Evolutionary conservation across 2,888 invertebrate genomes (phyloP), one percentile per base, ranked within the genome.

Genomic region (Capitulum mitella): DNA sequence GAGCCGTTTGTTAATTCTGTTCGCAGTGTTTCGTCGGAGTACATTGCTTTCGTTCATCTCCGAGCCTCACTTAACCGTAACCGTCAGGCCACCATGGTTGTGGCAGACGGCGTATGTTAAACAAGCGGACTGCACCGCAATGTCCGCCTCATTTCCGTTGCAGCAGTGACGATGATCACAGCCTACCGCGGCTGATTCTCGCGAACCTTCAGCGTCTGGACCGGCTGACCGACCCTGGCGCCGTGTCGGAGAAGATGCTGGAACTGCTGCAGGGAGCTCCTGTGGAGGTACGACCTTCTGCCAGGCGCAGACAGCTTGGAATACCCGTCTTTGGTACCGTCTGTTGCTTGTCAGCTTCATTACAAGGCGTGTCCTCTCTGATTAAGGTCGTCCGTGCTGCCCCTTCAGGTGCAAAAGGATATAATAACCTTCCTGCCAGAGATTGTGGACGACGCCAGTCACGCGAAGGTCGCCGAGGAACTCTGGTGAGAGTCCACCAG

Each of bases 201-300:
- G 80, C 81, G 29, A 81, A 82, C 78, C 79, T 82, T 12, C 80
- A 79, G n/a, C 82, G 82, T 80, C 70, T 82, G 54, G 81, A 82
- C 58, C 51, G 77, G 29, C 79, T 82, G 6, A 78, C 80, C 29
- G 80, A 82, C 37, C 48, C 81, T 1, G 78, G 79, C 34, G 77
- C 77, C 1, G 79, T 82, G 34, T 78, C 82, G 34, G 80, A 81
- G 40, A 82, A 80, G 32, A 78, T 82, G 32, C 78, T 82, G 22
- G 81, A 82, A 48, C 77, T 82, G 12, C 77, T 82, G 16, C 77
- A 81, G 32, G 80, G 80, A 22, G 79, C 82, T 43, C 81, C 82
- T 22, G 34, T 78, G 16, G 78, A 85, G 83, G 89, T 91, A 14
- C 14, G 74, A 22, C n/a, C n/a, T n/a, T n/a, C n/a, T n/a, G n/a